Evolutionary conservation across 2,113 vertebrate genomes (phyloP), one percentile per base, ranked within the genome.

Genomic region (Parotia lawesii): DNA sequence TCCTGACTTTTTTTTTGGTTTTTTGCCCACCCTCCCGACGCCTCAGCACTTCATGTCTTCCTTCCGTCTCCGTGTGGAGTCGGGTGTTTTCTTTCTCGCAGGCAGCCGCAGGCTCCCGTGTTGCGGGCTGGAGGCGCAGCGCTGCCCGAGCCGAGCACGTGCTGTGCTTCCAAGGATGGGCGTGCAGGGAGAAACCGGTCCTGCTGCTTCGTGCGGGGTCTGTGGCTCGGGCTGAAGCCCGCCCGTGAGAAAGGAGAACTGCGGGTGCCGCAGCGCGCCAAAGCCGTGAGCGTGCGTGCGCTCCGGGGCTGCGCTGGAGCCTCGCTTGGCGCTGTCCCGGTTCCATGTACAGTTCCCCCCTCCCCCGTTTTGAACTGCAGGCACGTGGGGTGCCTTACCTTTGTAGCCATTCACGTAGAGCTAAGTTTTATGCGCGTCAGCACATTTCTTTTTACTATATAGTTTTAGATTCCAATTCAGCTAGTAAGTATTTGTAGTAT

Each of bases 281-380:
- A 35, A 45, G 25, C 22, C 23, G 0, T 1, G 24, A 0, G 3
- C 3, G 8, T 8, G 24, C 1, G 4, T n/a, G 37, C 15, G 1
- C 64, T 20, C 1, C 9, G 1, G 1, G 22, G 22, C 45, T 50
- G 48, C 44, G 0, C 3, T 25, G 0, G 17, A 54, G 51, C 7
- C 58, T 18, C 22, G 2, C 31, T 48, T 38, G 21, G 9, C 40
- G 9, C 54, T 19, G 54, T 28, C 5, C 37, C 14, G 0, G 28
- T 72, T 40, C 53, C 18, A 2, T 21, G 0, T 2, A 2, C 4
- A 3, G 29, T 24, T 48, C 51, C 25, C 12, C 11, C 9, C 14
- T 18, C n/a, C 35, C 53, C 20, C 15, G 14, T 17, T 31, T 23
- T 22, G 77, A 69, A 2, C 53, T n/a, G 62, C n/a, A 7, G 3